Base-by-base conservation (phyloP, 2,888 invertebrate species). In the Nebria brevicollis region DNA sequence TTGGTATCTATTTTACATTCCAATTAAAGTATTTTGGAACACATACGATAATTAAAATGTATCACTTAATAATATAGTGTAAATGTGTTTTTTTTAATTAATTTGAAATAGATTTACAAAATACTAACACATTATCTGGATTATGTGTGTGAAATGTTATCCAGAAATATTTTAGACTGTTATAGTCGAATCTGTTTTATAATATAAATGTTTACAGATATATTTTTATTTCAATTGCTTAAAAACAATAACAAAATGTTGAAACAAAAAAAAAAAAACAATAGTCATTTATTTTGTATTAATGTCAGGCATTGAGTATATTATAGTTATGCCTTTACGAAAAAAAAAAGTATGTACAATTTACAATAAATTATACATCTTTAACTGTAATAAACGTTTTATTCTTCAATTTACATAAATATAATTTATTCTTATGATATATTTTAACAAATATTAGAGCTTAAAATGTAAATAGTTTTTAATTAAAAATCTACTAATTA, bases 311-410 rank as follows among this genome's bases (percentile, higher is more conserved):
- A 41, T 42, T 73, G 11, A 41, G 41, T 15, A 26, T 41, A 15
- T 20, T 73, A 73, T 73, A 73, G 73, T 73, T 73, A 72, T 72
- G 73, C 73, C 73, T 73, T 73, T 26, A 41, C 73, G 41, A 73
- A 41, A 73, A 73, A 73, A 73, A 73, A 41, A 41, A 73, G 20
- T 73, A 73, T 73, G 73, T 41, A 73, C 4, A 73, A 43, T 73
- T 68, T 54, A 54, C 54, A 54, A 54, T 54, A 54, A 54, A 54
- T 54, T 11, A 54, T 54, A 54, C 54, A 54, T 54, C 54, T 54
- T 54, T 54, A 54, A 54, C 54, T 54, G 54, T 54, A 54, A 54
- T 54, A 54, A 11, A 54, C 13, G 1, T 54, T 54, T 54, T 54
- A 54, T 54, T 54, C 54, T 54, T 54, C 54, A 13, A 54, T 54